These are phyloP conservation scores for Acrocephalus scirpaceus DNA, from an alignment of 2,797 vertebrate species.

Conservation along the genomic window DNA sequence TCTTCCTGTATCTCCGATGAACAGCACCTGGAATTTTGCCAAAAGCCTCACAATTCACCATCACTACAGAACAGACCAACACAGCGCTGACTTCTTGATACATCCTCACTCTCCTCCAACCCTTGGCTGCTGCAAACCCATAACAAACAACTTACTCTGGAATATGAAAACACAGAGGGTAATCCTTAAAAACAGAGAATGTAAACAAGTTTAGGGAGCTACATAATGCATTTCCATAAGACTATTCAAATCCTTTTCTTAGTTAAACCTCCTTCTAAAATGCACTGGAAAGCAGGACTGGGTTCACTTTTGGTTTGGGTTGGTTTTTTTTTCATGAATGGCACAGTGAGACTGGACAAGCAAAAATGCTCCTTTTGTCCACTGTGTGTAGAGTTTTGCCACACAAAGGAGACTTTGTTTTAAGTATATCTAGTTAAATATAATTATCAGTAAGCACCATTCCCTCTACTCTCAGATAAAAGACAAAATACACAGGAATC, in stretches of 20 bases:
- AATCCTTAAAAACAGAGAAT: background rate
- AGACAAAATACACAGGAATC: background rate
- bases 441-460: background rate
- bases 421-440: background rate
- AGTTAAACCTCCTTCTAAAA: background rate
- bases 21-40: constrained; percentile 42
- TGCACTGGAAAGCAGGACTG: background rate
- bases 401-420: background rate
- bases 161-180: background rate
- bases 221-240: background rate
- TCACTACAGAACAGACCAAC: background rate
- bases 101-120: background rate
- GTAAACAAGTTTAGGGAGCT: background rate
- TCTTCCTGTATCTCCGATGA: constrained; percentile 58
- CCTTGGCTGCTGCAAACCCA: background rate
- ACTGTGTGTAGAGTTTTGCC: background rate
- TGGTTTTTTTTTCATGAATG: background rate
- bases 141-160: background rate
- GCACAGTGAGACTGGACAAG: background rate
- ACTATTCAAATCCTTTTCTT: background rate
- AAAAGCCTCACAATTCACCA: background rate
- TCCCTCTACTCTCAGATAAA: background rate
- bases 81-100: background rate
- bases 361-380: background rate
- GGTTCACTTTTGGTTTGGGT: background rate